Percentiles rank a stretch among this genome's conserved stretches.
phyloP scores from a whole-genome alignment of 1,140 invertebrate genomes.

The Anoplophora glabripennis region DNA sequence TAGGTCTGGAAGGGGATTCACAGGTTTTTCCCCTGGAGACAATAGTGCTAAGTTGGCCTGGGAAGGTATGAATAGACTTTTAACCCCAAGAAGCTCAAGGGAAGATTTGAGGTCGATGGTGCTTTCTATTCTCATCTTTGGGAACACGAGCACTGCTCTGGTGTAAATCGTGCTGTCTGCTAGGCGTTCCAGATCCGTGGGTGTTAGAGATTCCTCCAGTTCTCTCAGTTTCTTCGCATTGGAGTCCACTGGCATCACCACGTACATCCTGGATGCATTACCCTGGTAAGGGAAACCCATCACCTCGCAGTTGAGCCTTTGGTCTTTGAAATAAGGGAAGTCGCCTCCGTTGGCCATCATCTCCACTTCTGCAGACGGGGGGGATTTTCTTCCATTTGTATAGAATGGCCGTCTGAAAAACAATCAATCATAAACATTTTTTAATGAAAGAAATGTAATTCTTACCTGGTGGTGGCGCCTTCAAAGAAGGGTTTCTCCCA shows the following conservation, averaged over 20 bases:
- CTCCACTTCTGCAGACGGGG: conserved; percentile 52
- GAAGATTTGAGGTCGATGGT: conserved; percentile 54
- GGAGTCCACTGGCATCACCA: conserved; percentile 62
- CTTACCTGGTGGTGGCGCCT: conserved; percentile 55
- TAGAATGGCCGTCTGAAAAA: conserved; percentile 53
- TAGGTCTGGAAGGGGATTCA: not conserved
- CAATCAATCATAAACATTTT: not conserved
- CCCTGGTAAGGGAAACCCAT: conserved; percentile 71
- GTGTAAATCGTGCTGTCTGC: conserved; percentile 52
- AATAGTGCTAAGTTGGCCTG: conserved; percentile 60
- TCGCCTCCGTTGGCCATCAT: conserved; percentile 65
- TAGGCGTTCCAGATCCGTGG: conserved; percentile 53
- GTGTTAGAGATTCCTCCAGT: conserved; percentile 54
- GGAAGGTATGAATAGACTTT: conserved; percentile 55
- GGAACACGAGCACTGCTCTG: conserved; percentile 59
- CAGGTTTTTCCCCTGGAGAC: conserved; percentile 46
- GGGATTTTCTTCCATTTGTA: conserved; percentile 49
- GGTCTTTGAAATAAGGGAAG: conserved; percentile 56
- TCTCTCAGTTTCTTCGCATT: conserved; percentile 49
- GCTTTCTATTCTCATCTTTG: conserved; percentile 65
- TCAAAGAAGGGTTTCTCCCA: conserved; percentile 70
- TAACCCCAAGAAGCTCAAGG: conserved; percentile 57
- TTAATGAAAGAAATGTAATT: conserved; percentile 19
- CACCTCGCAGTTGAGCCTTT: conserved; percentile 57
- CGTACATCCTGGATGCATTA: conserved; percentile 63